Base-by-base conservation (phyloP, 2,888 invertebrate genomes). In the Augochlorella aurata region DNA sequence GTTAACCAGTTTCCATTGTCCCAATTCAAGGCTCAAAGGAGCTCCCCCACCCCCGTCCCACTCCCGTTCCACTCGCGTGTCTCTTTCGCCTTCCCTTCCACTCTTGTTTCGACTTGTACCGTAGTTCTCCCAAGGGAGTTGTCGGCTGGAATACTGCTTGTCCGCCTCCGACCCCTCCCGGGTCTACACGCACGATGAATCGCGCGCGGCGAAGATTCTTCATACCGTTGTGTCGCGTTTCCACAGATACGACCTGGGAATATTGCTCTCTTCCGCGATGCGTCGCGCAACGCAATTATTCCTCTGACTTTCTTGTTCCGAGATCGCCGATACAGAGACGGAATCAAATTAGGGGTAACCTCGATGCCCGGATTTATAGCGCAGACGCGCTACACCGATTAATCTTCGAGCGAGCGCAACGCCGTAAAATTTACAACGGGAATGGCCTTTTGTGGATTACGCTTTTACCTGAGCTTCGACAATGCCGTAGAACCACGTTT, bases 1-100 rank as follows among this genome's bases (percentile, higher is more conserved):
- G 79, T 82, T 86, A 86, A 86, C 84, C 82, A 80, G 82, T 80
- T 84, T 78, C 84, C 86, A 86, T 86, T 84, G 82, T 86, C 82
- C 84, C 76, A 80, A 84, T 84, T 86, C 69, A 69, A 63, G 73
- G 82, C 71, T 86, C 82, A 80, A 86, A 86, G 84, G 76, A 66
- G 58, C 67, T 44, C 66, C 49, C 58, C 2, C 18, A 49, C 49
- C 4, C 14, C 21, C 73, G 52, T 12, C 4, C 54, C 12, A 21
- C 4, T 21, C 49, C 3, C 44, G 16, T 38, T 49, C 47, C 18
- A 12, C 65, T 69, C 38, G 71, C n/a, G 18, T 65, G 52, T 63
- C 54, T 76, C 76, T 50, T 63, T 63, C 80, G 44, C 10, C 10
- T 74, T 74, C 24, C 49, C 76, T 50, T 66, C 21, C 72, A 9